A percentile compares a stretch with the other conserved stretches of the same genome.
phyloP scores from a whole-genome alignment of 2,113 vertebrate genomes.

The Cochlearius cochlearius region DNA sequence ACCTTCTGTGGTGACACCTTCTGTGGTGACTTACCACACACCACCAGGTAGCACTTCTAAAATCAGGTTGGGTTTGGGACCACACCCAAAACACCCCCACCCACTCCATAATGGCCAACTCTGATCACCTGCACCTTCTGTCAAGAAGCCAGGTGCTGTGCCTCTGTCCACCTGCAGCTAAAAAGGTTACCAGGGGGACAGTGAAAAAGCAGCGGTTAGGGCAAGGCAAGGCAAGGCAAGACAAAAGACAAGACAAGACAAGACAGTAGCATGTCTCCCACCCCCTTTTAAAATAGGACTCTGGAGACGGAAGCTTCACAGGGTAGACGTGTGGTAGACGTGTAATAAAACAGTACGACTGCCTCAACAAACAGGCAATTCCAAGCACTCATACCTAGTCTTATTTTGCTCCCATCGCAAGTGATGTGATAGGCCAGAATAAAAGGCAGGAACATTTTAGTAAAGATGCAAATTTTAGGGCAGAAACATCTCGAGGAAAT shows the following conservation, averaged over 20 bases:
- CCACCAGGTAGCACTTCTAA: background rate
- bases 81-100: background rate
- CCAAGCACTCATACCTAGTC: too few relatives aligned
- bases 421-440: background rate
- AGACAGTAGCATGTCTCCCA: background rate
- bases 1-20: background rate
- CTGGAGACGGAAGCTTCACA: background rate
- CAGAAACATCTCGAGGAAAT: background rate
- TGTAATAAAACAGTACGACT: background rate
- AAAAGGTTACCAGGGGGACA: background rate
- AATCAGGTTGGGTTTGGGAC: background rate
- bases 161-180: background rate
- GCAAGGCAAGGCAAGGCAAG: too few relatives aligned
- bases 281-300: background rate
- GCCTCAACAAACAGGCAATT: background rate
- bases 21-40: background rate
- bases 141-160: background rate
- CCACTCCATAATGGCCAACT: background rate
- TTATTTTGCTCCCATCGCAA: background rate
- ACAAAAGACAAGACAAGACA: too few relatives aligned
- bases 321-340: fast-evolving
- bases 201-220: background rate
- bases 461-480: background rate
- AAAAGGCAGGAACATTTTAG: background rate
- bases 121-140: background rate